phyloP scores from a whole-genome alignment of 1,140 invertebrate species.

The Macrostomum lignano region DNA sequence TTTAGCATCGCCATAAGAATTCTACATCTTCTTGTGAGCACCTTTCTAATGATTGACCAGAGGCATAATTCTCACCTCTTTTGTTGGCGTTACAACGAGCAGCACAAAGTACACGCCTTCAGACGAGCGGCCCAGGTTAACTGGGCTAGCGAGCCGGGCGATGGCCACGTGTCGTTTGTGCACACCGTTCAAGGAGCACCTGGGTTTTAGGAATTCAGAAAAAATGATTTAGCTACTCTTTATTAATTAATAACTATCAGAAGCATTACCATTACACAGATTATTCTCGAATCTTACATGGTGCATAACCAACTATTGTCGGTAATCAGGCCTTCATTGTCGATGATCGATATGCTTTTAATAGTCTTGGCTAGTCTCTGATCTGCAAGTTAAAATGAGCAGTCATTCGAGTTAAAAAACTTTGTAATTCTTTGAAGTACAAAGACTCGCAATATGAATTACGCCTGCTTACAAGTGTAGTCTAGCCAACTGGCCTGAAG shows the following conservation, averaged over 20 bases:
- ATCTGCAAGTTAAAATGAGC: too few species aligned
- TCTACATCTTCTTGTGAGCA: too few species aligned
- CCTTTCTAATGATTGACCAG: too few species aligned
- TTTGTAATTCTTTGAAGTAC: too few species aligned
- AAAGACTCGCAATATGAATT: too few species aligned
- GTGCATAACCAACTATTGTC: slow-evolving; percentile 37
- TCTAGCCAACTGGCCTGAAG: too few species aligned
- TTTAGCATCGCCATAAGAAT: too few species aligned
- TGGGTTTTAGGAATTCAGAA: too few species aligned
- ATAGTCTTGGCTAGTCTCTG: slow-evolving; percentile 34
- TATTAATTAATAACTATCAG: neutral
- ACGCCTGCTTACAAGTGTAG: too few species aligned
- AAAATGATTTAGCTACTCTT: too few species aligned
- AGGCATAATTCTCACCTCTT: too few species aligned
- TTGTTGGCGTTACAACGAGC: slow-evolving; percentile 36
- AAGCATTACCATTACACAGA: neutral
- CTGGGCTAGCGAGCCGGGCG: slow-evolving; percentile 34
- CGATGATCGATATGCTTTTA: slow-evolving; percentile 34
- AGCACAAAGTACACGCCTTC: slow-evolving; percentile 38
- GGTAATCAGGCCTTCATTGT: slow-evolving; percentile 35
- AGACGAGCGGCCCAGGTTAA: slow-evolving; percentile 35
- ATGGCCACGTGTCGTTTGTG: slow-evolving; percentile 35
- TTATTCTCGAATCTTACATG: slow-evolving; percentile 29
- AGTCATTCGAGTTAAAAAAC: too few species aligned
- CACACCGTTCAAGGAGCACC: slow-evolving; percentile 31